Base-by-base conservation (phyloP, 2,113 vertebrate genomes). In the Puffinus mauretanicus region DNA sequence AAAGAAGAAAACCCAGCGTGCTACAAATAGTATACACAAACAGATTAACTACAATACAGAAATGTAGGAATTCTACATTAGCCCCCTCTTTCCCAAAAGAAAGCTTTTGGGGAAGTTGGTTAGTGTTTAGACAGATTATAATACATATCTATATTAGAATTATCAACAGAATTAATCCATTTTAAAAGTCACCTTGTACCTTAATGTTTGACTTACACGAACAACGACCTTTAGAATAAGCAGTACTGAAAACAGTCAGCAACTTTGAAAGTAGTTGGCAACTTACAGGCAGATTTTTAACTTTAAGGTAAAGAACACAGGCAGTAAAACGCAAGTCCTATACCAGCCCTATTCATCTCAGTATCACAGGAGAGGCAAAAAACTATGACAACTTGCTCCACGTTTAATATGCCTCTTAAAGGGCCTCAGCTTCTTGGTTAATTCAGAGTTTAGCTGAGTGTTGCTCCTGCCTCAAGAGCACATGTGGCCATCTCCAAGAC, bases 61-160 rank as follows among this genome's bases (percentile, higher is more conserved):
- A 81, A 66, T 0, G 0, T 0, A 16, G 25, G 34, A 8, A 32
- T 64, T 69, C 66, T 67, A 54, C 24, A 14, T 18, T n/a, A 61
- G 61, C 32, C 18, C 52, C 25, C 52, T 73, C 40, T 42, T 38
- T 1, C 22, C 10, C 27, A 18, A 70, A 71, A 44, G 7, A 32
- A 47, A 90, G 14, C 25, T 49, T 78, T 27, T 32, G 10, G 10
- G n/a, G 38, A 84, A 77, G 58, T 20, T 42, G 16, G 9, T 42
- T 27, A 29, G 22, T 54, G 40, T 62, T 85, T 57, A 73, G 19
- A 36, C 17, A 40, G 18, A 9, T 16, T 60, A n/a, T n/a, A 66
- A 36, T 17, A 34, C 13, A 9, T 12, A 32, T 11, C 20, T 10
- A 16, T 7, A 9, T 49, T 36, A 29, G 52, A 91, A 51, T 32